Conservation (phyloP, 2,888 invertebrate species). For the Pachymerium ferrugineum region DNA sequence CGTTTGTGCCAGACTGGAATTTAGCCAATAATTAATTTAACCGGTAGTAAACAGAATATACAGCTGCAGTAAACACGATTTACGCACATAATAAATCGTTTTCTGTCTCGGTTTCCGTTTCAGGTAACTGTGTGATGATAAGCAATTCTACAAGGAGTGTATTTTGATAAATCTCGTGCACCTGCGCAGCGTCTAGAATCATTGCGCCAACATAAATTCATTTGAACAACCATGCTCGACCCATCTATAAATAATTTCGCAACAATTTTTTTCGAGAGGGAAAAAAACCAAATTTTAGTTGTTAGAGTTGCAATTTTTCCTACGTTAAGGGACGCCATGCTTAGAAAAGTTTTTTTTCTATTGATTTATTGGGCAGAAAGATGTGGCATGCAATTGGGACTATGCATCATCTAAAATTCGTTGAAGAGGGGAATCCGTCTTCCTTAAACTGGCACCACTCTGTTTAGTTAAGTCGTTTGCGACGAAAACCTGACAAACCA, state of each 20-base stretch:
- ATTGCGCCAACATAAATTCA: too few relatives aligned
- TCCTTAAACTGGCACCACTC: neutral
- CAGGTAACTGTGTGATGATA: too few relatives aligned
- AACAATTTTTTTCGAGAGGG: too few relatives aligned
- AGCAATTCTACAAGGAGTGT: too few relatives aligned
- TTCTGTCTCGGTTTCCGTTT: neutral
- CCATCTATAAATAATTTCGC: too few relatives aligned
- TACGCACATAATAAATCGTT: neutral
- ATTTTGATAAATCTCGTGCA: too few relatives aligned
- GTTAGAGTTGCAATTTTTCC: neutral
- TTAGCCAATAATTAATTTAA: conserved; percentile 12
- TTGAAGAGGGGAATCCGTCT: neutral
- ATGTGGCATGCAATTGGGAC: conserved; percentile 13
- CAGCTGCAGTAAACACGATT: conserved; percentile 8
- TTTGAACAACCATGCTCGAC: too few relatives aligned
- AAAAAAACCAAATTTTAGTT: too few relatives aligned
- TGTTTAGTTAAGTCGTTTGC: neutral
- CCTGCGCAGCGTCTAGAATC: too few relatives aligned
- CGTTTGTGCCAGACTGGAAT: conserved; percentile 13
- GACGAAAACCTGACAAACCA: neutral
- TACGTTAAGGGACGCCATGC: too few relatives aligned
- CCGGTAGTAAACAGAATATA: conserved; percentile 7
- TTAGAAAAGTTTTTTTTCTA: neutral
- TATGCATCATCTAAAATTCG: neutral
- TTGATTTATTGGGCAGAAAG: neutral